phyloP scores from a whole-genome alignment of 2,797 vertebrate genomes.

The Euphonia xanthogaster region DNA sequence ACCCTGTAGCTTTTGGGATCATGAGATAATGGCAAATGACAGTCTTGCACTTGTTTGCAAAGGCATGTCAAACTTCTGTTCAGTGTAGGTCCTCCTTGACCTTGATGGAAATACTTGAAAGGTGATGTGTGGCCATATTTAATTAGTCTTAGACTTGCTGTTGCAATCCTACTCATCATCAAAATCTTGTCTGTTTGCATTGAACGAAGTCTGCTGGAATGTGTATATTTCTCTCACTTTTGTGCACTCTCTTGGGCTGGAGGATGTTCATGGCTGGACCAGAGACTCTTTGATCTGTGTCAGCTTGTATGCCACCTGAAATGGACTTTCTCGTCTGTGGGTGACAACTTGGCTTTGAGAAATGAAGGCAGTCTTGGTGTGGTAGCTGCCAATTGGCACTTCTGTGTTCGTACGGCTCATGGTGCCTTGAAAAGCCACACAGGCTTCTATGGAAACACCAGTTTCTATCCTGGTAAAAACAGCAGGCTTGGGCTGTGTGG shows the following conservation, averaged over 20 bases:
- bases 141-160: neutral
- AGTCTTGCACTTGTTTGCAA: neutral
- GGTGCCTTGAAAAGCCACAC: neutral
- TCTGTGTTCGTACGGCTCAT: neutral
- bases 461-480: neutral
- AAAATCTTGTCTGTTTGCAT: neutral
- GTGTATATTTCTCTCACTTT: neutral
- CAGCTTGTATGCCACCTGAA: neutral
- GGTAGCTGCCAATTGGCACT: neutral
- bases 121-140: neutral
- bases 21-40: neutral
- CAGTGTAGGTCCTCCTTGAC: neutral
- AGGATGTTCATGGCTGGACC: neutral
- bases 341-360: neutral
- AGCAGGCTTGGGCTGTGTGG: neutral
- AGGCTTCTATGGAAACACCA: neutral
- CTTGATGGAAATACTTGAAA: neutral
- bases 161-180: neutral
- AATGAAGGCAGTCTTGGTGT: neutral
- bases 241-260: neutral
- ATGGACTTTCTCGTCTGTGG: neutral
- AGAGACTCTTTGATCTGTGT: neutral
- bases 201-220: neutral
- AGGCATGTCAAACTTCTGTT: neutral
- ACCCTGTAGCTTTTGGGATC: neutral